Evolutionary conservation across 2,888 invertebrate species (phyloP), one percentile per base, ranked within the genome.

Genomic region (Margaritifera margaritifera): DNA sequence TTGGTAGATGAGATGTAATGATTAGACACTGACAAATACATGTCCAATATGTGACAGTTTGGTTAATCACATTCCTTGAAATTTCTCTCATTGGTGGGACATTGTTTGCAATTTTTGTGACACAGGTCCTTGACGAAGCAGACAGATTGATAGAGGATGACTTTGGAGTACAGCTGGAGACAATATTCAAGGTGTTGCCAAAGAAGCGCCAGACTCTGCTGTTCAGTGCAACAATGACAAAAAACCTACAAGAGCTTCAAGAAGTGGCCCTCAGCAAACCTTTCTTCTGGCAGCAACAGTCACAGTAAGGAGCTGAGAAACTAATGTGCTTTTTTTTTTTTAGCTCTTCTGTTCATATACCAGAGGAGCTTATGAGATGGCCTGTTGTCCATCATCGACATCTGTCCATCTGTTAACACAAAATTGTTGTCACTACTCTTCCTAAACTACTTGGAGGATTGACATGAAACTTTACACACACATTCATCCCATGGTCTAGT

Each of bases 121-220:
- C 67, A 27, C 96, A 99, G 81, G 97, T 99, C 0, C 90, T 99
- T 65, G 99, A 99, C 91, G 99, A 99, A 91, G 99, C 99, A 52
- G 99, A 99, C 88, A 93, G 96, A 90, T 92, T 94, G 78, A 89
- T 94, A 53, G 91, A 91, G 80, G 91, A 91, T 72, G 90, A 91
- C 69, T 91, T 90, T 84, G 89, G 88, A 8, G 87, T 86, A 56
- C 88, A 92, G 84, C 91, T 98, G 62, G 92, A 94, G 86, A 93
- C 94, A 0, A 96, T 75, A 64, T 89, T 97, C 88, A 94, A 96
- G 89, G 93, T 77, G 8, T 88, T 98, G 60, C 96, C 97, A 0
- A 92, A 93, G 78, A 92, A 93, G 66, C 92, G 95, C 72, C 98
- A 98, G 86, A 96, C 95, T 68, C 91, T 99, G 22, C 92, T 98